phyloP scores from a whole-genome alignment of 53 echinoderm and acorn worm species.

The Antedon mediterranea region DNA sequence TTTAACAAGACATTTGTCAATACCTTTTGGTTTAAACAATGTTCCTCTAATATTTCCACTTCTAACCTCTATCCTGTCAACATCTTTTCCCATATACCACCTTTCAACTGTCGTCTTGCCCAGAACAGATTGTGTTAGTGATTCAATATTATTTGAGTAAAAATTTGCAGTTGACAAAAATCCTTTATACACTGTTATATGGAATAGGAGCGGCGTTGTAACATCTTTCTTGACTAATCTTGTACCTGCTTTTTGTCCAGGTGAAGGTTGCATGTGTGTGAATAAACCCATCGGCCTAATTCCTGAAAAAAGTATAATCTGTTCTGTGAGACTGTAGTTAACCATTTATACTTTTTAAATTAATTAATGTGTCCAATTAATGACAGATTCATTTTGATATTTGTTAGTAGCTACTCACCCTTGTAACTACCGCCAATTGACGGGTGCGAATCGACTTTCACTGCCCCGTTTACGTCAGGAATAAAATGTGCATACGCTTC shows the following conservation, averaged over 20 bases:
- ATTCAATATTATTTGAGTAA: background rate
- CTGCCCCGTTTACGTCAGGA: no score
- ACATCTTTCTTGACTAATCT: conserved; percentile 30
- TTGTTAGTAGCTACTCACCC: no score
- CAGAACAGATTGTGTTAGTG: no score
- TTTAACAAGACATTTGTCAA: no score
- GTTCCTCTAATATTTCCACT: conserved; percentile 20
- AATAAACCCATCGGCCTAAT: conserved; percentile 38
- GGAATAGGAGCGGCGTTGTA: conserved; percentile 26
- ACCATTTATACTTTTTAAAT: no score
- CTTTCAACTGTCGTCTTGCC: conserved; percentile 10
- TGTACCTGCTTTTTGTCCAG: conserved; percentile 13
- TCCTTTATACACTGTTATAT: conserved; percentile 16
- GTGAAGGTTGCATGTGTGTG: conserved; percentile 22
- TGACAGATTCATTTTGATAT: no score
- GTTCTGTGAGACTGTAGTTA: no score
- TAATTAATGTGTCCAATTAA: no score
- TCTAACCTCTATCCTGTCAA: conserved; percentile 25
- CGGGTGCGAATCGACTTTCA: no score
- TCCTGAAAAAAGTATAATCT: conserved; percentile 18
- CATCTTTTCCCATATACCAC: conserved; percentile 31
- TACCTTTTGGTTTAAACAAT: conserved; percentile 53
- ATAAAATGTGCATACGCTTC: no score
- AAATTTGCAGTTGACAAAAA: background rate
- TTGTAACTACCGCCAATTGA: no score